A percentile compares a stretch with the other conserved stretches of the same genome.
Evolutionary conservation across 1,140 invertebrate species (phyloP).

Genomic region (Zaprionus tsacasi): DNA sequence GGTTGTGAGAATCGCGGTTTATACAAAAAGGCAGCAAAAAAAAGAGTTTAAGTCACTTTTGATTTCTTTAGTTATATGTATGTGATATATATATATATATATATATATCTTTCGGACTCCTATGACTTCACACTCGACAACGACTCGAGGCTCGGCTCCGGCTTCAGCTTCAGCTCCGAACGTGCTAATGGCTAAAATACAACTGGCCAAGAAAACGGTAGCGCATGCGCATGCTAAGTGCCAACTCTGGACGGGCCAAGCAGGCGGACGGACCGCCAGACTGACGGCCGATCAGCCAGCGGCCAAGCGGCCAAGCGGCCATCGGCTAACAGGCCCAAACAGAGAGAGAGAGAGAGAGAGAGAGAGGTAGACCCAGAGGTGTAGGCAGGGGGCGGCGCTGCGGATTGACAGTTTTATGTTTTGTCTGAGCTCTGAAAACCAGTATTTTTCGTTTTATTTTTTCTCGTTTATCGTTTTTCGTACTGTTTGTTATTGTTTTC

Average conservation of each 20-base stretch:
- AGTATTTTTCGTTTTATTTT: constrained; percentile 34
- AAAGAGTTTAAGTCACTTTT: constrained; percentile 61
- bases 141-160: constrained; percentile 57
- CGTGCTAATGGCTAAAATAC: constrained; percentile 83
- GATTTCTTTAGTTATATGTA: constrained; percentile 50
- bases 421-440: constrained; percentile 39
- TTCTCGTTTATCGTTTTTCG: constrained; percentile 7
- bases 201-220: constrained; percentile 82
- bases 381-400: constrained; percentile 1
- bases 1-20: constrained; percentile 21
- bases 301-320: constrained; percentile 17
- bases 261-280: constrained; percentile 26
- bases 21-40: constrained; percentile 21
- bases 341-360: too few species aligned
- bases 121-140: constrained; percentile 44
- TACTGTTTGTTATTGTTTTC: constrained; percentile 12
- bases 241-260: constrained; percentile 22
- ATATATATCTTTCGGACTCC: not conserved
- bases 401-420: constrained; percentile 47
- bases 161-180: constrained; percentile 63
- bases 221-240: constrained; percentile 75
- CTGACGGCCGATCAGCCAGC: constrained; percentile 22
- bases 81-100: too few species aligned
- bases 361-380: not conserved
- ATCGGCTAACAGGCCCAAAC: constrained; percentile 8